phyloP scores from a whole-genome alignment of 1,140 invertebrate species.

The Sesamia nonagrioides region DNA sequence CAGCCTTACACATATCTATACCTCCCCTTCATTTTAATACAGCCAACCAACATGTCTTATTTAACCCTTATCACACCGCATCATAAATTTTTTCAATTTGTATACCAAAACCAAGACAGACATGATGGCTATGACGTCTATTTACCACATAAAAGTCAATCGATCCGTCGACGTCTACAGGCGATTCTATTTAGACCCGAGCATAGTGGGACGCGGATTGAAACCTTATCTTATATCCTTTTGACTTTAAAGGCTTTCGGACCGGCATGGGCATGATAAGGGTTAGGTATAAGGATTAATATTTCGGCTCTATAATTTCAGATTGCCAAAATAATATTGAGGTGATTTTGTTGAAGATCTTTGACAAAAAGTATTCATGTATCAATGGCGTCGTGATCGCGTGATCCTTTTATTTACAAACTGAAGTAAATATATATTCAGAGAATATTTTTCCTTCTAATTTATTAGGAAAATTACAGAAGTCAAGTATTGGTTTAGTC shows the following conservation, averaged over 20 bases:
- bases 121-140: constrained; percentile 1
- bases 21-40: background rate
- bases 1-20: background rate
- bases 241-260: constrained; percentile 27
- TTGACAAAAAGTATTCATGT: no score
- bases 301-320: background rate
- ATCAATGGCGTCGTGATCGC: no score
- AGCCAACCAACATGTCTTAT: background rate
- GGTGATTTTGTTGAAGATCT: background rate
- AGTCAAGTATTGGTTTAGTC: no score
- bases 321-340: background rate
- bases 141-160: constrained; percentile 37
- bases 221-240: constrained; percentile 32
- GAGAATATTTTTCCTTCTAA: no score
- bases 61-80: constrained; percentile 23
- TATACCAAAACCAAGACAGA: background rate
- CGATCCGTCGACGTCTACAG: background rate
- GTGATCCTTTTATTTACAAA: no score
- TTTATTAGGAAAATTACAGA: no score
- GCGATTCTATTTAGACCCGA: constrained; percentile 31
- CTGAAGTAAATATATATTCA: no score
- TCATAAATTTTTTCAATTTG: constrained; percentile 1
- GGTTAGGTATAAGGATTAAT: constrained; percentile 20
- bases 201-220: constrained; percentile 14
- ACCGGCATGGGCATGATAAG: constrained; percentile 10